Evolutionary conservation across 2,113 vertebrate genomes (phyloP).

Genomic region (Psephotus haematonotus): DNA sequence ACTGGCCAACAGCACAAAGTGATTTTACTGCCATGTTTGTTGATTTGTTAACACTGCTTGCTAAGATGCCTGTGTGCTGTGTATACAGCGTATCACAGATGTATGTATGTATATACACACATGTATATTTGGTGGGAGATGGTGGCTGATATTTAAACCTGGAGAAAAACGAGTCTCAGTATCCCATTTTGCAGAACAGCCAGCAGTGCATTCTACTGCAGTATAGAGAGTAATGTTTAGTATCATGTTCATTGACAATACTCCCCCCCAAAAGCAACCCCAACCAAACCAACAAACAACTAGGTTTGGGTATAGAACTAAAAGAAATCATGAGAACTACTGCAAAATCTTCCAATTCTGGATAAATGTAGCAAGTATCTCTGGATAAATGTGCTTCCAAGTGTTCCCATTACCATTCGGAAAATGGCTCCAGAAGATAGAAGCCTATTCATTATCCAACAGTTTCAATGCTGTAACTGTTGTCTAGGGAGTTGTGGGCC

Average conservation of each 20-base stretch:
- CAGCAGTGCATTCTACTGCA: background rate
- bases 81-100: background rate
- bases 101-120: background rate
- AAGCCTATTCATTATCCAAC: background rate
- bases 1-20: background rate
- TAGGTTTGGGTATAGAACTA: background rate
- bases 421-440: conserved; percentile 1
- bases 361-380: background rate
- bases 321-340: background rate
- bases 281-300: background rate
- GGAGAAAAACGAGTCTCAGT: background rate
- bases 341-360: background rate
- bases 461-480: background rate
- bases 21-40: background rate
- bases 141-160: background rate
- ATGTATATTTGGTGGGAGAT: background rate
- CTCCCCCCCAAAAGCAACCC: accelerated
- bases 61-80: background rate
- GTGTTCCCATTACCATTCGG: background rate
- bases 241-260: background rate
- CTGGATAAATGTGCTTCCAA: background rate
- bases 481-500: background rate
- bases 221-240: background rate
- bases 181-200: background rate
- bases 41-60: background rate